Base-by-base conservation (phyloP, 2,113 vertebrate genomes). In the Elanoides forficatus region DNA sequence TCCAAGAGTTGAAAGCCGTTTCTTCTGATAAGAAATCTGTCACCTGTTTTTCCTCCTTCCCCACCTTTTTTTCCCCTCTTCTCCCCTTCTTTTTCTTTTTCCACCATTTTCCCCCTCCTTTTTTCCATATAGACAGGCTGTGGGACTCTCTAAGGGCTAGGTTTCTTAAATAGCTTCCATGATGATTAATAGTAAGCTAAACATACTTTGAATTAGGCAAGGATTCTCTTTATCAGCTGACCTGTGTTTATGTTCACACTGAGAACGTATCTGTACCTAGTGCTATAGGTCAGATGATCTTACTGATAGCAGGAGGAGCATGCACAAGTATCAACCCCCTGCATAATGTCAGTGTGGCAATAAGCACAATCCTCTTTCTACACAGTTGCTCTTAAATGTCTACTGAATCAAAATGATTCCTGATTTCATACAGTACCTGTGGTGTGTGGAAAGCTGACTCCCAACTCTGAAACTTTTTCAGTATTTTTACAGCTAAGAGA, bases 51-150 rank as follows among this genome's bases (percentile, higher is more conserved):
- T 60, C 36, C 6, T 73, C 48, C 32, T 83, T 90, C 23, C 13
- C 10, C 12, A 19, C 11, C 2, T 25, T 68, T 62, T 15, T 14
- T 4, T 1, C 2, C 2, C 4, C 1, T 0, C 12, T 81, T 73
- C 45, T 18, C 27, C 29, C 11, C 11, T 62, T 13, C 6, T 73
- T 0, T 82, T 62, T 13, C 6, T 73, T 0, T 82, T 52, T 52
- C 50, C 50, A 52, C 26, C 50, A 16, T 27, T 52, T 52, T 27
- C 9, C 50, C 50, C 22, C 5, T 52, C 50, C 15, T 52, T 52
- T 90, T 85, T 79, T 45, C 86, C 38, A 47, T 40, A 50, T 0
- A 5, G 60, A 36, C 9, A 79, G 34, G 25, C 48, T 59, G 17
- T 15, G 26, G 30, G 47, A 59, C 52, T 67, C 30, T 65, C 8